A percentile compares a stretch with the other conserved stretches of the same genome.
phyloP scores from a whole-genome alignment of 2,888 invertebrate genomes.

The Sinopyrophorus schimmeli region DNA sequence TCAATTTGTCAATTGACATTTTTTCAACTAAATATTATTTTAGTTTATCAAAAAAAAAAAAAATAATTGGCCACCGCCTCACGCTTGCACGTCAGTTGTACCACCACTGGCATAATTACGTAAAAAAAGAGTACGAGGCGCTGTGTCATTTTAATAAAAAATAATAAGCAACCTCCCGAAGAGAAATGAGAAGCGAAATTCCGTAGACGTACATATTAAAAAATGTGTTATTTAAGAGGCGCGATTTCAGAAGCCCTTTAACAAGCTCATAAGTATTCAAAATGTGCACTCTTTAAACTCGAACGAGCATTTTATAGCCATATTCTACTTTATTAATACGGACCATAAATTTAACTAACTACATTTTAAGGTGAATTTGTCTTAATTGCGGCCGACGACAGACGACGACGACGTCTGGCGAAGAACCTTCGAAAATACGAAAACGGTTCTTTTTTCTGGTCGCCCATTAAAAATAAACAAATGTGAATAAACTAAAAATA shows the following conservation, averaged over 20 bases:
- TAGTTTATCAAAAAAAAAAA: too few species aligned
- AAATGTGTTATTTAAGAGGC: constrained; percentile 26
- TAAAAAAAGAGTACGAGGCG: too few species aligned
- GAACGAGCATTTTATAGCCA: constrained; percentile 12
- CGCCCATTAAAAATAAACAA: constrained; percentile 23
- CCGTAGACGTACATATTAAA: constrained; percentile 7
- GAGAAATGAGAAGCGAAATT: too few species aligned
- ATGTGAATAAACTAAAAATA: constrained; percentile 36
- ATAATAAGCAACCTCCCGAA: too few species aligned
- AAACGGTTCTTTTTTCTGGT: constrained; percentile 17
- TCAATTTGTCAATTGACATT: too few species aligned
- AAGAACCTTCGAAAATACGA: not conserved
- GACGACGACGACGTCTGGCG: constrained; percentile 3
- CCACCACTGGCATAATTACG: too few species aligned
- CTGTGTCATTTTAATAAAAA: too few species aligned
- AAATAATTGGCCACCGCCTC: too few species aligned
- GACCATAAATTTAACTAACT: constrained; percentile 14
- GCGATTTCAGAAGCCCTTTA: constrained; percentile 13
- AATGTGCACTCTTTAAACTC: constrained; percentile 13
- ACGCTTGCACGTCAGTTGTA: too few species aligned
- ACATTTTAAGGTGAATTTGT: constrained; percentile 10
- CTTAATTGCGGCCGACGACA: constrained; percentile 7
- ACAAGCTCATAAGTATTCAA: constrained; percentile 18
- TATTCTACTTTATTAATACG: constrained; percentile 12
- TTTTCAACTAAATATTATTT: too few species aligned